A percentile compares a stretch with the other conserved stretches of the same genome.
phyloP scores from a whole-genome alignment of 2,888 invertebrate genomes.

The Dicyrtomina minuta region DNA sequence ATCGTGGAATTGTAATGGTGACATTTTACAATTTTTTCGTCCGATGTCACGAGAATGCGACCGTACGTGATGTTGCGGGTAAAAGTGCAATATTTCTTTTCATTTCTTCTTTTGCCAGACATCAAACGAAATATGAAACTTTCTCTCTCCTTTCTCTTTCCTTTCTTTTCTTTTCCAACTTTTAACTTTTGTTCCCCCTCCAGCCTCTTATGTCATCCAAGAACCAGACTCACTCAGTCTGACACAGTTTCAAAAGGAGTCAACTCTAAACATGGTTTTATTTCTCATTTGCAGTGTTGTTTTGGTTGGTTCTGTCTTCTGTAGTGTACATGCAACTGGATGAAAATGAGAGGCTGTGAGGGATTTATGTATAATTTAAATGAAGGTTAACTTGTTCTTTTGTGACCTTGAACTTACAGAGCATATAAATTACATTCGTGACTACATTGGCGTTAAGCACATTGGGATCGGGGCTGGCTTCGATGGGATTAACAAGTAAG shows the following conservation, averaged over 20 bases:
- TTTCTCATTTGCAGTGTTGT: too few species aligned
- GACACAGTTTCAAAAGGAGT: too few species aligned
- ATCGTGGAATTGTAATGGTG: conserved; percentile 82
- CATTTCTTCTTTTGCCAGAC: too few species aligned
- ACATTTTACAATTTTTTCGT: conserved; percentile 80
- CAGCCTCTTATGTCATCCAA: background rate
- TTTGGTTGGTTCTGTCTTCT: too few species aligned
- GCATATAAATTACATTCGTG: conserved; percentile 85
- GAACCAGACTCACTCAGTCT: too few species aligned
- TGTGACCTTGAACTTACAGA: conserved; percentile 66
- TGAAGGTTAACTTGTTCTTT: too few species aligned
- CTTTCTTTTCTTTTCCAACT: background rate
- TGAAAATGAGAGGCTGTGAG: too few species aligned
- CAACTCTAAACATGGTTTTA: too few species aligned
- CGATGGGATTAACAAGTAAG: conserved; percentile 63
- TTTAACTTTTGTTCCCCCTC: background rate
- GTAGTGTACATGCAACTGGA: too few species aligned
- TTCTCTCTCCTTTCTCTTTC: conserved; percentile 8
- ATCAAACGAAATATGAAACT: background rate
- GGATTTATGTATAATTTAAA: too few species aligned
- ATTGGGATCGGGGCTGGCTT: conserved; percentile 86
- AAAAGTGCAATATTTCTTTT: conserved; percentile 55
- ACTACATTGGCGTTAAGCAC: conserved; percentile 81
- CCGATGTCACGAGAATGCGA: conserved; percentile 72
- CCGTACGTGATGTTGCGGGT: conserved; percentile 79